Base-by-base conservation (phyloP, 2,113 vertebrate species). In the Carettochelys insculpta region DNA sequence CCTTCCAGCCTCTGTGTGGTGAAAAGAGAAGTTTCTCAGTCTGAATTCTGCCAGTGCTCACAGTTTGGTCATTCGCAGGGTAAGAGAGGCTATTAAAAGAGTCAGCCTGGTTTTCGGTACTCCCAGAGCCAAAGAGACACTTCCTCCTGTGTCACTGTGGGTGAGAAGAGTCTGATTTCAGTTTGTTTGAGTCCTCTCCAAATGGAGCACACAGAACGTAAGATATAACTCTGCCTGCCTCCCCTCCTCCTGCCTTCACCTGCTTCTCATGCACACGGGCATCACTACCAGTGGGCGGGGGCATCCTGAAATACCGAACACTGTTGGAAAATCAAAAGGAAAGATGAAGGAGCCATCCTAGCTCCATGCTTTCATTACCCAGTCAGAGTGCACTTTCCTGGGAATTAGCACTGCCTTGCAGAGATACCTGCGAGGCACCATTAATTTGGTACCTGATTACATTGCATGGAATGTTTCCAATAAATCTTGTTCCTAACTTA, bases 391-490 rank as follows among this genome's bases (percentile, higher is more conserved):
- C 43, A 53, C 11, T 53, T 79, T 52, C 38, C 41, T 80, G 75
- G 47, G 76, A 29, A 20, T 5, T 2, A 1, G 1, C 7, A 5
- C 10, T 47, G 27, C 4, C 2, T 73, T 0, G 31, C 76, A 51
- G 61, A 82, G 58, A 2, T 17, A 10, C 3, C 41, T 84, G 73
- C 54, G 51, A 75, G 56, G 52, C 10, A 43, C 13, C 85, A 68
- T 81, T 93, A 83, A 76, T 77, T 38, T 65, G 78, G 73, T 95
- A 95, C 84, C 77, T 90, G 91, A 85, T 93, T 92, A 80, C 52
- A 53, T 24, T 34, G 78, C 41, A 86, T 34, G 11, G 87, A 82
- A 79, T 71, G 50, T 86, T 88, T 75, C 75, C 47, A 65, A 86
- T 86, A 92, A 95, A 87, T 88, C 78, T 6, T 73, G 88, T 93